A percentile compares a stretch with the other conserved stretches of the same genome.
phyloP scores from a whole-genome alignment of 2,113 vertebrate species.

The Percopsis transmontana region DNA sequence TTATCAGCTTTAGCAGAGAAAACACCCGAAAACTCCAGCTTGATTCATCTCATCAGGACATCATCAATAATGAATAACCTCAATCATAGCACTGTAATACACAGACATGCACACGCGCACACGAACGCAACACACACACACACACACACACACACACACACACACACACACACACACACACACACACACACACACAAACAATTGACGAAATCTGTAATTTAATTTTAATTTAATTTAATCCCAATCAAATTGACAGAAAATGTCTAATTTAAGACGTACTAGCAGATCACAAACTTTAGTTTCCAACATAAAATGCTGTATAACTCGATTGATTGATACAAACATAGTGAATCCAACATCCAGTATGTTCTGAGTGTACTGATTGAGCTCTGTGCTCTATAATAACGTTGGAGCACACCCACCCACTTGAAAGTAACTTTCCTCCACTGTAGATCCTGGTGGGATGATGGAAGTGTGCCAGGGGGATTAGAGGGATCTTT shows the following conservation, averaged over 20 bases:
- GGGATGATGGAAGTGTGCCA: neutral
- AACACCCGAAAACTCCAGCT: constrained; percentile 62
- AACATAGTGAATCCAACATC: no score
- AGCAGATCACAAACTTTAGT: constrained; percentile 22
- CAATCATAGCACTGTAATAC: constrained; percentile 66
- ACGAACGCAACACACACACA: constrained; percentile 4
- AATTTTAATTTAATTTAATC: constrained; percentile 43
- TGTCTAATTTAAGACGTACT: neutral
- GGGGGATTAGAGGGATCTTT: neutral
- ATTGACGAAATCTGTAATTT: constrained; percentile 65
- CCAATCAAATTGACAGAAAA: constrained; percentile 51
- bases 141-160: constrained; percentile 4
- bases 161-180: constrained; percentile 10
- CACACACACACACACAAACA: constrained; percentile 47
- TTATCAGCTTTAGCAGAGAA: constrained; percentile 69
- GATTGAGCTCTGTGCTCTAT: constrained; percentile 32
- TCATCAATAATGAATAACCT: constrained; percentile 80
- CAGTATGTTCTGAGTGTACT: neutral
- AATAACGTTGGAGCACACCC: neutral
- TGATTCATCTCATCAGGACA: constrained; percentile 81
- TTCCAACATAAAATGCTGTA: no score
- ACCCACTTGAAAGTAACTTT: neutral
- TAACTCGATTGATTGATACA: no score
- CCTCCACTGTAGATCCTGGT: neutral
- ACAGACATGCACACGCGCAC: constrained; percentile 31